phyloP scores from a whole-genome alignment of 2,113 vertebrate species.

The Sterrhoptilus dennistouni region DNA sequence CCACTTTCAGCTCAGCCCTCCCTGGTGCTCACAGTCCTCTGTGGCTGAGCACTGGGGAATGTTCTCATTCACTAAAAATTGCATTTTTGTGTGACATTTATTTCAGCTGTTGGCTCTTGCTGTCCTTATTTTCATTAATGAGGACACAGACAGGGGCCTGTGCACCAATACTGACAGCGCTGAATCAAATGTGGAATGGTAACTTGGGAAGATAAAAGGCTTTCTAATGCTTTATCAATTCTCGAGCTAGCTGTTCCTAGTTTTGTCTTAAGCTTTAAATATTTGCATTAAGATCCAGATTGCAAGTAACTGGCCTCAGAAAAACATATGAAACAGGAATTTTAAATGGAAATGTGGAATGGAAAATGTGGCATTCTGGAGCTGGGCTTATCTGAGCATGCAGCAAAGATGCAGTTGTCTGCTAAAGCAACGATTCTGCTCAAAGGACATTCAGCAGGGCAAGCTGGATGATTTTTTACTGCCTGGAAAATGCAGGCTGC shows the following conservation, averaged over 20 bases:
- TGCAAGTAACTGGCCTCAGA: not conserved
- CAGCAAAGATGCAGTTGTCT: not conserved
- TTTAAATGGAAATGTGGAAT: not conserved
- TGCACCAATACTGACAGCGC: not conserved
- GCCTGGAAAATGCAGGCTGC: not conserved
- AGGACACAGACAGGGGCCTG: accelerated
- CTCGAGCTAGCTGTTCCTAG: not conserved
- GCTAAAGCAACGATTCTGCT: not conserved
- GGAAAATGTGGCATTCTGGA: not conserved
- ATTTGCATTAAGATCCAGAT: constrained; percentile 18
- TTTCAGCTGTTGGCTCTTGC: not conserved
- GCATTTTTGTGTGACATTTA: not conserved
- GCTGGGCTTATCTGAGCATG: not conserved
- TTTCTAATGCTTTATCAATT: not conserved
- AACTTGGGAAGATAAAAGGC: not conserved
- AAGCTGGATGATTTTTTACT: not conserved
- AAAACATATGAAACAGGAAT: constrained; percentile 2
- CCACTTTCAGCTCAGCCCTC: not conserved
- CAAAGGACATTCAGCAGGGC: not conserved
- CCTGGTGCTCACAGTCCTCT: not conserved
- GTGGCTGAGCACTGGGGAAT: not conserved
- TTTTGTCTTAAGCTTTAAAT: not conserved
- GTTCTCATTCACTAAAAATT: not conserved
- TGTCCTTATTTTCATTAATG: not conserved
- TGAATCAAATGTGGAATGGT: not conserved